Evolutionary conservation across 2,888 invertebrate genomes (phyloP).

Genomic region (Calephelis perditalis): DNA sequence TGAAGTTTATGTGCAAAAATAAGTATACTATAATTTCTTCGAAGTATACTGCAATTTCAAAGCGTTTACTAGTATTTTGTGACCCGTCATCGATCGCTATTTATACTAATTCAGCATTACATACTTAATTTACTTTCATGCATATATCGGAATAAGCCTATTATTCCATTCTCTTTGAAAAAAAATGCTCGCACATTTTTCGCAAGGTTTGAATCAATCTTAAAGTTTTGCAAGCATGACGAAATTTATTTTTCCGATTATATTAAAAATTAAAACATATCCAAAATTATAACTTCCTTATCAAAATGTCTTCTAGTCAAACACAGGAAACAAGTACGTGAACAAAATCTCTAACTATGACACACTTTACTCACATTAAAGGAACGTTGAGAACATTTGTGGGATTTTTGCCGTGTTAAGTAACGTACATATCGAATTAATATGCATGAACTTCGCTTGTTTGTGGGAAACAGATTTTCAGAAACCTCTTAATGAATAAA

Average conservation of each 20-base stretch:
- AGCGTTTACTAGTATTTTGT: too few relatives aligned
- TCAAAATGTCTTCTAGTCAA: conserved; percentile 9
- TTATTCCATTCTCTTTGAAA: too few relatives aligned
- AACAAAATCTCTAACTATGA: conserved; percentile 17
- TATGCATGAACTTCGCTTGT: conserved; percentile 69
- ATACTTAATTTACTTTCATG: too few relatives aligned
- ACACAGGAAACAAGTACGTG: conserved; percentile 6
- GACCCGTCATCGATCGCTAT: too few relatives aligned
- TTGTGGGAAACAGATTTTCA: conserved; percentile 65
- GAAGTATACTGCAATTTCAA: too few relatives aligned
- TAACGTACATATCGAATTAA: conserved; percentile 70
- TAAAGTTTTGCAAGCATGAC: too few relatives aligned
- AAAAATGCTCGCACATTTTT: too few relatives aligned
- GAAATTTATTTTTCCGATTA: too few relatives aligned
- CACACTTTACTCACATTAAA: conserved; percentile 52
- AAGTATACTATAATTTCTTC: too few relatives aligned
- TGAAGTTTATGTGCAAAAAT: too few relatives aligned
- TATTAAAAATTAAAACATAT: neutral
- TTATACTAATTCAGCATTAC: neutral
- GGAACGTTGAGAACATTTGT: conserved; percentile 53
- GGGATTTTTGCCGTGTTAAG: conserved; percentile 43
- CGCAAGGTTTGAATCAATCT: too few relatives aligned
- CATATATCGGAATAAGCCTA: too few relatives aligned
- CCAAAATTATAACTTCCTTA: conserved; percentile 9
- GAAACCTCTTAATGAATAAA: conserved; percentile 61